Base-by-base conservation (phyloP, 2,113 vertebrate genomes). In the Paramisgurnus dabryanus region DNA sequence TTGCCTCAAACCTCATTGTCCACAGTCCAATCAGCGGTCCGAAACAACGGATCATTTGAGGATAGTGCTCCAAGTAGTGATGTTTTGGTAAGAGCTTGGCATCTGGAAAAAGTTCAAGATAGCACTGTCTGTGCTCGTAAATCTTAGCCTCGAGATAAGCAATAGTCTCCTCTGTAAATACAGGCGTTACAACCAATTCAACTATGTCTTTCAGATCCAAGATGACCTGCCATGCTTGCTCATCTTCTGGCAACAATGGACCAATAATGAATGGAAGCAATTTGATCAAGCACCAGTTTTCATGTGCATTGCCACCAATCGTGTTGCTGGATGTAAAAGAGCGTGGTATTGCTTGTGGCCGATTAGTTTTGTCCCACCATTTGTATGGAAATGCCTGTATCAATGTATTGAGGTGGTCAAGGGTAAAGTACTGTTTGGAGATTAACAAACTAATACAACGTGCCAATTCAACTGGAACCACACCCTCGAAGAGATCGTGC, bases 381-480 rank as follows among this genome's bases (percentile, higher is more conserved):
- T 74, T 60, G 71, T 74, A 74, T 5, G 13, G 55, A 43, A 74
- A 74, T 15, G 43, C 3, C 45, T 43, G 15, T 3, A 75, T 63
- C 1, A 12, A 22, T 18, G 12, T 10, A 3, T 64, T 75, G 3
- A 75, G 58, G 6, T 4, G 10, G 8, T 75, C 58, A 61, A 75
- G 11, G 27, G 73, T 63, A 4, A 76, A 63, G 5, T 47, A 63
- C 7, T 76, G 64, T 7, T 76, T 76, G n/a, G 58, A 76, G 9
- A 76, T 76, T 12, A 50, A 47, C 15, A 63, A 2, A 49, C 10
- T 27, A 49, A 76, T 15, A 17, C 73, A 64, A 12, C 7, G 40
- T 49, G 43, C 41, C 4, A 76, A 40, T 10, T 76, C 73, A 64
- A 47, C 72, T 27, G 72, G 57, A 64, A 65, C 34, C 39, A 65